These are phyloP conservation scores for Paracanthobrama guichenoti DNA, from an alignment of 2,113 vertebrate species.

Conservation along the genomic window DNA sequence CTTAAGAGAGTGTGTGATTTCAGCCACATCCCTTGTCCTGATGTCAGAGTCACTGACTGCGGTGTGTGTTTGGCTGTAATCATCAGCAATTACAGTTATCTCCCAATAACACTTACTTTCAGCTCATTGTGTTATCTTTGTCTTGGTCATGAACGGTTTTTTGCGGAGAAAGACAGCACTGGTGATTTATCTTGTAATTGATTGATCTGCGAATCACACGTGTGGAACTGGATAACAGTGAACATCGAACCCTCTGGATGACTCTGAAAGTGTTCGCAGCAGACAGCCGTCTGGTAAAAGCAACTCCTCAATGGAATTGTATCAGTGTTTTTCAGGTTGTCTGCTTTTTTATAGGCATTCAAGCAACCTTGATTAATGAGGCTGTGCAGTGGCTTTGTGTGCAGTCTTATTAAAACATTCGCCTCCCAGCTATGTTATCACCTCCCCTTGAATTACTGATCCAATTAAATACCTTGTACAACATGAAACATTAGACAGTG, in stretches of 20 bases:
- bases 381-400: neutral
- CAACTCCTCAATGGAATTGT: neutral
- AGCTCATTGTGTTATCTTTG: conserved; percentile 22
- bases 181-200: neutral
- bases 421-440: conserved; percentile 14
- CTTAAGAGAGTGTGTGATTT: no score
- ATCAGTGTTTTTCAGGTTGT: neutral
- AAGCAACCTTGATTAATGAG: conserved; percentile 25
- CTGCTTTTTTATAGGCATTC: neutral
- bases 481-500: conserved; percentile 1
- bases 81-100: conserved; percentile 22
- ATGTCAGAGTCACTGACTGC: neutral
- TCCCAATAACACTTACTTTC: neutral
- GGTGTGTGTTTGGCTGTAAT: neutral
- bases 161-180: neutral
- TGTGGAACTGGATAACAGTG: neutral
- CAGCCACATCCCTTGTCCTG: neutral
- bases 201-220: conserved; percentile 8
- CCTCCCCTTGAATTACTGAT: conserved; percentile 22
- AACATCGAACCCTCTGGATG: neutral
- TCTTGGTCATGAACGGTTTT: neutral
- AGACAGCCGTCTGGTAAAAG: neutral
- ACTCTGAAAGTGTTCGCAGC: neutral
- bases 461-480: conserved; percentile 23
- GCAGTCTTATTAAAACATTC: conserved; percentile 31